These are phyloP conservation scores for Aptenodytes forsteri DNA, from an alignment of 2,113 vertebrate species.

Conservation along the genomic window DNA sequence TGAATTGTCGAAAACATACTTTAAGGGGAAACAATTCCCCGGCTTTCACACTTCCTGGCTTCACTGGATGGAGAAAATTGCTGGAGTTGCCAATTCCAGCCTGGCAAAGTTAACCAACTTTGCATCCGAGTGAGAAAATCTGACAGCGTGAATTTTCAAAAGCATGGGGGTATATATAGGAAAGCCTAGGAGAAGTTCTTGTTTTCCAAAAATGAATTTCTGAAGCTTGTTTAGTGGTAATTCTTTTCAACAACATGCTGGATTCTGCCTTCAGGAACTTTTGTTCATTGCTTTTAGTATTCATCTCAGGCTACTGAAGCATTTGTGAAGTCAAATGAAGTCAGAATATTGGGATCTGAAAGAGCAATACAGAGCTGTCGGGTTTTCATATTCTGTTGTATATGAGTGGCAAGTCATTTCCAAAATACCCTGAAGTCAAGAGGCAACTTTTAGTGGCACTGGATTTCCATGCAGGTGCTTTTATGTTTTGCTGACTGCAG, in stretches of 20 bases:
- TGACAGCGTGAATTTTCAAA: background rate
- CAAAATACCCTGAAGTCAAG: background rate
- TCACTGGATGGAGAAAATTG: background rate
- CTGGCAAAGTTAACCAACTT: background rate
- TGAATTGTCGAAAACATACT: constrained; percentile 6
- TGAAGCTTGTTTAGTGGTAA: background rate
- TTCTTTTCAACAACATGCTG: background rate
- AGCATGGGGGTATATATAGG: background rate
- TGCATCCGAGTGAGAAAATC: background rate
- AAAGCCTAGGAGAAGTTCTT: background rate
- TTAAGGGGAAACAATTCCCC: background rate
- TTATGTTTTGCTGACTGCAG: background rate
- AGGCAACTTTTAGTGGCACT: background rate
- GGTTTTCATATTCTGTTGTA: background rate
- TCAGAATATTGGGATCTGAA: background rate
- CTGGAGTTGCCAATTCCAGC: constrained; percentile 13
- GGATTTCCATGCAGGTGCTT: background rate
- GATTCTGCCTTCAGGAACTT: background rate
- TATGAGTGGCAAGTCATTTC: background rate
- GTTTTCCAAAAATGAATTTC: background rate
- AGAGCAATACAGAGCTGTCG: background rate
- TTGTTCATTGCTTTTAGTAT: background rate
- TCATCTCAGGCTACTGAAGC: background rate
- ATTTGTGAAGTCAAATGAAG: background rate
- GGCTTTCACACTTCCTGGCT: background rate